Base-by-base conservation (phyloP, 2,113 vertebrate species). In the Tor tambroides region DNA sequence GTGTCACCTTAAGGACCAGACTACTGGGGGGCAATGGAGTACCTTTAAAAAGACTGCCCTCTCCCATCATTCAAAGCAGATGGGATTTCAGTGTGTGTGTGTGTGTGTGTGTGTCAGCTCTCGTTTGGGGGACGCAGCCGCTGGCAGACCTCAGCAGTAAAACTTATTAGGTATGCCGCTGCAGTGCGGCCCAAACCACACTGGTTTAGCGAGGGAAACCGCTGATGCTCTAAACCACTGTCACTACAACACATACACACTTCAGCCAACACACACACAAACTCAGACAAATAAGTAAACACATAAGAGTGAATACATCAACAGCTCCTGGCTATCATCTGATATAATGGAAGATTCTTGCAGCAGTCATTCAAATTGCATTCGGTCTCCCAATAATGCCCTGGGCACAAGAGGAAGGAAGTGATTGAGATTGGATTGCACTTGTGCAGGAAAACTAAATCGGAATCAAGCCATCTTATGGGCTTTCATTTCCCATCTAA, bases 51-150 rank as follows among this genome's bases (percentile, higher is more conserved):
- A 80, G 77, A 30, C 59, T 63, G 85, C 87, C 85, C 71, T 88
- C 81, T 88, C 56, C 87, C 90, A 88, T 94, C 92, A 93, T 94
- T 92, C 85, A 93, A 94, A 94, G 91, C 94, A 95, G 93, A 94
- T 94, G 93, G 91, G 88, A 87, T 92, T 91, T 89, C 49, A 56
- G 46, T 54, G 82, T 92, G 87, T 91, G 72, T 91, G 72, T 91
- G 46, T 54, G 82, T 92, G 87, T 91, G 72, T 91, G 72, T 91
- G 90, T 93, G 92, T 94, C 92, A 92, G 89, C 87, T 87, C 90
- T 94, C 92, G 92, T 94, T 95, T 91, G 92, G 87, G 91, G 91
- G 89, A 92, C 77, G 85, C 89, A 90, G 90, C 93, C 92, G 92
- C 91, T 93, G 92, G 92, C 92, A 92, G 92, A 91, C 89, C 88